Base-by-base conservation (phyloP, 2,113 vertebrate genomes). In the Anarhynchus alexandrinus region DNA sequence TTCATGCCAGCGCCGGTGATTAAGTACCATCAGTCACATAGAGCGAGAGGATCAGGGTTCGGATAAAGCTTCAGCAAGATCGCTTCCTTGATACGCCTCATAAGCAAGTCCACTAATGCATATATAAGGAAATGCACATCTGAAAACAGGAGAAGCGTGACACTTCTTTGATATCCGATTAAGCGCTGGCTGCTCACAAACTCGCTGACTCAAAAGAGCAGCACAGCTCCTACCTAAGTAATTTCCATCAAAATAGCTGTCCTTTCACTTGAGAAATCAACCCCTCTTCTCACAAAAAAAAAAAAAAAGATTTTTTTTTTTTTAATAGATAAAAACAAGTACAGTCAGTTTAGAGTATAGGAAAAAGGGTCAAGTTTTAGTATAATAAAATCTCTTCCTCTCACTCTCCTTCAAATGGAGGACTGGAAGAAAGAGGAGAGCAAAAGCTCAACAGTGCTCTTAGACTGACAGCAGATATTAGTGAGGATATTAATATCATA, bases 71-170 rank as follows among this genome's bases (percentile, higher is more conserved):
- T 30, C 84, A 76, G 45, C 34, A 42, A 76, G 34, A 86, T 36
- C 18, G 2, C 32, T 20, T 70, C 52, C 66, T 38, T n/a, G 20
- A 57, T 72, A 43, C 0, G 2, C 15, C 12, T 61, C 6, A 0
- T 36, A 51, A 67, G 18, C 42, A 55, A 42, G 22, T 27, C 23
- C 17, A 19, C 8, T 9, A 64, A 70, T 3, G 8, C 40, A 15
- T 14, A 11, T 2, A 15, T 10, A 43, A 70, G 12, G 30, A 79
- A 76, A 65, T 4, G 17, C 23, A 20, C 30, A 16, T 12, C 67
- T 62, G 64, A 69, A 36, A 61, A 21, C 45, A 43, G 25, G 25
- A 58, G 67, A 27, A 83, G 26, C 23, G 14, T 3, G 15, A 58
- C 47, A 26, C 23, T 58, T 2, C 29, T 90, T n/a, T 71, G 57